Conservation (phyloP, 2,888 invertebrate genomes). For the Nomada fucata region DNA sequence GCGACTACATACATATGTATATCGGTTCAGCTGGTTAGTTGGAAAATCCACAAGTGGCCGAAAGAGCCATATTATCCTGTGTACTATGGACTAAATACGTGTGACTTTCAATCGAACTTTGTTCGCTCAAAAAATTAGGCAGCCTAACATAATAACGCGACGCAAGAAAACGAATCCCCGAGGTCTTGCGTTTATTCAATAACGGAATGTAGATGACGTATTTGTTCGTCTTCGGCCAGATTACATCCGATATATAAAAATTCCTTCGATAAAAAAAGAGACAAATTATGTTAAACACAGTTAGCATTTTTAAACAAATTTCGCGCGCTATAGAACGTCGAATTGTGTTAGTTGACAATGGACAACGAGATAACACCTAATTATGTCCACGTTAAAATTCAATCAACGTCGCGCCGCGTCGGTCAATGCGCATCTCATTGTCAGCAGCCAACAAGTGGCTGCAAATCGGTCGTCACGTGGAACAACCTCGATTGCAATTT, state of each 20-base stretch:
- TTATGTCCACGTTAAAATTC: constrained; percentile 5
- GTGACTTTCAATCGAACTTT: neutral
- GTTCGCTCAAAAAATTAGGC: neutral
- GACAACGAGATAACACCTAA: neutral
- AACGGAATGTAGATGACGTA: neutral
- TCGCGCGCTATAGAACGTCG: neutral
- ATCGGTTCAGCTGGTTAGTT: constrained; percentile 60
- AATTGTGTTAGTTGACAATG: neutral
- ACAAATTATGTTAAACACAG: neutral
- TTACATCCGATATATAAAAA: neutral
- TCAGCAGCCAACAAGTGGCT: constrained; percentile 72
- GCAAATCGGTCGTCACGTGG: constrained; percentile 53
- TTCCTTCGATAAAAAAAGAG: neutral
- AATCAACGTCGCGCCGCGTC: neutral
- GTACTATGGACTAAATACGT: neutral
- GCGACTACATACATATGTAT: neutral
- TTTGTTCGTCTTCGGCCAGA: neutral
- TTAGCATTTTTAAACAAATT: neutral
- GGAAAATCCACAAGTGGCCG: constrained; percentile 73
- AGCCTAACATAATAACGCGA: neutral
- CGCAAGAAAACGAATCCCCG: neutral
- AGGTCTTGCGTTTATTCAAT: neutral
- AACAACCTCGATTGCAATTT: constrained; percentile 11
- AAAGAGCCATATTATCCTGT: constrained; percentile 51
- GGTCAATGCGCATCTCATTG: neutral